phyloP scores from a whole-genome alignment of 2,888 invertebrate genomes.

The Branchipolynoe longqiensis region DNA sequence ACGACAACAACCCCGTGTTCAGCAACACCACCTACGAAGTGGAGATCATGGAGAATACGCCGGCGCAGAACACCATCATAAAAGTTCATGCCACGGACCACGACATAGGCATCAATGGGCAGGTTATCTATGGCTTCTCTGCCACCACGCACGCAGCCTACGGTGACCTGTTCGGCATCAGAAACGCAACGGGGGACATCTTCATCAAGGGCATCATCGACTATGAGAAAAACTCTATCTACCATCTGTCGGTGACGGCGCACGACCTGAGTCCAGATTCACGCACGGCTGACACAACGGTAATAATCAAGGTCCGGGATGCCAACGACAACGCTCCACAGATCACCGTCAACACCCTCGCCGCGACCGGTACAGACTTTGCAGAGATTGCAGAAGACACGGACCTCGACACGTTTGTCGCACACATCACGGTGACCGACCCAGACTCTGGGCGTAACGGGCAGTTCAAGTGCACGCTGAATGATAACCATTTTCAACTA shows the following conservation, averaged over 20 bases:
- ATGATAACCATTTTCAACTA: constrained; percentile 54
- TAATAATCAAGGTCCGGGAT: constrained; percentile 69
- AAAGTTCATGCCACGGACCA: constrained; percentile 67
- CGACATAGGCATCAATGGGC: constrained; percentile 67
- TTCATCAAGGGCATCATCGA: constrained; percentile 62
- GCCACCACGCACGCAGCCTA: constrained; percentile 62
- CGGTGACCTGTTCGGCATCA: constrained; percentile 66
- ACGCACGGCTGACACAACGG: constrained; percentile 66
- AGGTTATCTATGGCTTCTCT: constrained; percentile 67
- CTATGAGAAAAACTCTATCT: constrained; percentile 55
- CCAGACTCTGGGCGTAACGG: constrained; percentile 92
- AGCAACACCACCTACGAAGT: constrained; percentile 65
- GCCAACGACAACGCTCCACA: constrained; percentile 71
- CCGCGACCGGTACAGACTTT: constrained; percentile 56
- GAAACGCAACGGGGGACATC: constrained; percentile 65
- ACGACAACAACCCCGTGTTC: constrained; percentile 67
- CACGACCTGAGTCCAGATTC: constrained; percentile 62
- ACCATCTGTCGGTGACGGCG: constrained; percentile 57
- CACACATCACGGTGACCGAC: constrained; percentile 92
- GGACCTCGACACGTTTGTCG: constrained; percentile 86
- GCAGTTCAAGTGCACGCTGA: constrained; percentile 84
- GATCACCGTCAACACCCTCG: constrained; percentile 66
- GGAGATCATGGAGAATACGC: constrained; percentile 64
- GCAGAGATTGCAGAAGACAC: constrained; percentile 90
- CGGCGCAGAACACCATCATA: constrained; percentile 59